Percentiles rank a stretch among this genome's conserved stretches.
Conservation (phyloP, 1,140 invertebrate species). For the Melipona quadrifasciata region DNA sequence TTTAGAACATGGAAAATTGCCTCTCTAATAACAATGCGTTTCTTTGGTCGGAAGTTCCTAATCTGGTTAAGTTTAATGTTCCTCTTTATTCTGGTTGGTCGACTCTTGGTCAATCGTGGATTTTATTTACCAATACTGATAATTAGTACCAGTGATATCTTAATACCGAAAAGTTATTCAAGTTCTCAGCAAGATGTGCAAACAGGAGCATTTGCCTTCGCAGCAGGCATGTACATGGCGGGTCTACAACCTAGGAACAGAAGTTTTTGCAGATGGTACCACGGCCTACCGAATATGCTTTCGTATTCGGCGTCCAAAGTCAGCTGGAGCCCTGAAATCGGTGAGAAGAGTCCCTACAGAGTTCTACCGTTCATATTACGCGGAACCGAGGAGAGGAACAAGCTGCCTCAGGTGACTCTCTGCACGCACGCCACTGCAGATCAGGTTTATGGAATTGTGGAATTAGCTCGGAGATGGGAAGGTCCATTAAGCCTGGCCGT, state of each 20-base stretch:
- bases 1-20: constrained; percentile 56
- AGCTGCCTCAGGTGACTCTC: constrained; percentile 82
- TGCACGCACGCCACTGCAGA: constrained; percentile 90
- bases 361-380: constrained; percentile 85
- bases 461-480: constrained; percentile 87
- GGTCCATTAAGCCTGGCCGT: constrained; percentile 88
- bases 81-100: constrained; percentile 62
- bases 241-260: constrained; percentile 80
- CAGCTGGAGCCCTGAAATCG: constrained; percentile 83
- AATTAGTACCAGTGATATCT: constrained; percentile 68
- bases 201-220: constrained; percentile 64
- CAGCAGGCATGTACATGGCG: constrained; percentile 82
- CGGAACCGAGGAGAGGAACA: constrained; percentile 73
- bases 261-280: constrained; percentile 85
- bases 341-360: constrained; percentile 83
- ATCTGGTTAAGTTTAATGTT: constrained; percentile 58
- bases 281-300: constrained; percentile 83
- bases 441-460: constrained; percentile 87
- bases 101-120: constrained; percentile 65
- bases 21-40: constrained; percentile 46
- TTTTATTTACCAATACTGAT: constrained; percentile 65
- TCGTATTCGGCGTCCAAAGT: constrained; percentile 80
- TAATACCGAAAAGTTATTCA: constrained; percentile 8
- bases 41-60: constrained; percentile 60
- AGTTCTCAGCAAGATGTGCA: constrained; percentile 32